These are phyloP conservation scores for Oncopeltus fasciatus DNA, from an alignment of 1,140 invertebrate genomes.

Conservation along the genomic window DNA sequence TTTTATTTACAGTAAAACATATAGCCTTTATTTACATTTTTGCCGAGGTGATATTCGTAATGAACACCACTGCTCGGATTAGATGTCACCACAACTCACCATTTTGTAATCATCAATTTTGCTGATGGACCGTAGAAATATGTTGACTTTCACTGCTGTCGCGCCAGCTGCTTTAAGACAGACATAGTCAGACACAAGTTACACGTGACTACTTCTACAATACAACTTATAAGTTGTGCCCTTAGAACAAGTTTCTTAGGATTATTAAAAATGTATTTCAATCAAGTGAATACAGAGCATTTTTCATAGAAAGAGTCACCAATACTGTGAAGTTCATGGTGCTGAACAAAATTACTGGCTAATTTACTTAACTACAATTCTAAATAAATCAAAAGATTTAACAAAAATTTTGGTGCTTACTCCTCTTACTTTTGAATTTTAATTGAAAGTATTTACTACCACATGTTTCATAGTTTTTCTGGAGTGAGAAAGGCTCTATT, in stretches of 20 bases:
- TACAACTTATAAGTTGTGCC: not conserved
- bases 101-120: conserved; percentile 98
- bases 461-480: conserved; percentile 9
- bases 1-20: conserved; percentile 11
- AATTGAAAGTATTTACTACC: not conserved
- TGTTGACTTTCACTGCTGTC: conserved; percentile 75
- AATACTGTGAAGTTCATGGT: too few species aligned
- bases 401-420: not conserved
- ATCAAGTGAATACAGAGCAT: too few species aligned
- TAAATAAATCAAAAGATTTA: too few species aligned
- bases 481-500: too few species aligned
- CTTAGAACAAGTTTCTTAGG: not conserved
- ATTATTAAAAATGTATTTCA: too few species aligned
- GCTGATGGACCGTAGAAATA: conserved; percentile 90
- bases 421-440: conserved; percentile 7
- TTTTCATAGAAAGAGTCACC: too few species aligned
- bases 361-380: too few species aligned
- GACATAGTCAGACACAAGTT: conserved; percentile 3
- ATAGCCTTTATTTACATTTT: conserved; percentile 8
- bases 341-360: too few species aligned
- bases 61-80: conserved; percentile 2
- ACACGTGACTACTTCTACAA: not conserved
- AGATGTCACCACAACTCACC: conserved; percentile 54
- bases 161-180: conserved; percentile 28
- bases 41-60: not conserved